A percentile compares a stretch with the other conserved stretches of the same genome.
Evolutionary conservation across 1,140 invertebrate genomes (phyloP).

Genomic region (Dermatophagoides farinae): DNA sequence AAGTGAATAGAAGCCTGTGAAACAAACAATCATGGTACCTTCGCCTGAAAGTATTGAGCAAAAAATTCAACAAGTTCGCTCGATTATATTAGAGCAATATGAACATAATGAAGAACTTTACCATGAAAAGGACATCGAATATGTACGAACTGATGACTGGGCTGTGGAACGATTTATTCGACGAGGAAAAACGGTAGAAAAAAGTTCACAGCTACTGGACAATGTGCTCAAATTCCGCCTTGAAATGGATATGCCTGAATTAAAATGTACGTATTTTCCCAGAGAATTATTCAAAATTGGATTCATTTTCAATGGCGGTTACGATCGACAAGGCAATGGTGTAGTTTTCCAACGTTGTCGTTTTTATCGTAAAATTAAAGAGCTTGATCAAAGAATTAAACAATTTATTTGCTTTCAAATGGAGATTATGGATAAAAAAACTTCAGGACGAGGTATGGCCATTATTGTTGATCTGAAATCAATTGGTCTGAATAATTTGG

Average conservation of each 20-base stretch:
- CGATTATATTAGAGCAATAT: constrained; percentile 18
- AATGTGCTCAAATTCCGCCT: constrained; percentile 1
- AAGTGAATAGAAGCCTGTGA: too few relatives aligned
- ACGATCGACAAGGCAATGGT: constrained; percentile 10
- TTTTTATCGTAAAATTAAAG: constrained; percentile 5
- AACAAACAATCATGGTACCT: too few relatives aligned
- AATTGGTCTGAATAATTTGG: constrained; percentile 10
- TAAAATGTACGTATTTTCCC: constrained; percentile 12
- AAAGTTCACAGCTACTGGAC: constrained; percentile 25
- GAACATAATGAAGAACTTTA: constrained; percentile 29
- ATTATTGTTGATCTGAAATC: constrained; percentile 12
- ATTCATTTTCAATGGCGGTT: constrained; percentile 8
- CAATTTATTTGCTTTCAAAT: constrained; percentile 1
- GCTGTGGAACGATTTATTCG: constrained; percentile 15
- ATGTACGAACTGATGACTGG: constrained; percentile 17
- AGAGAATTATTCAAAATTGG: constrained; percentile 13
- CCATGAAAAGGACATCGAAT: constrained; percentile 14
- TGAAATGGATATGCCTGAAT: not conserved
- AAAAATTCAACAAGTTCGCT: not conserved
- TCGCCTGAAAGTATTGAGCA: too few relatives aligned
- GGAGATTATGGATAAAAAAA: constrained; percentile 4
- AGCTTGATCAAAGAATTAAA: constrained; percentile 5
- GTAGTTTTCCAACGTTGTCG: constrained; percentile 14
- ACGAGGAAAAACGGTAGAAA: constrained; percentile 6
- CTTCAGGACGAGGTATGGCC: constrained; percentile 9